Conservation (phyloP, 2,888 invertebrate species). For the Galerucella calmariensis region DNA sequence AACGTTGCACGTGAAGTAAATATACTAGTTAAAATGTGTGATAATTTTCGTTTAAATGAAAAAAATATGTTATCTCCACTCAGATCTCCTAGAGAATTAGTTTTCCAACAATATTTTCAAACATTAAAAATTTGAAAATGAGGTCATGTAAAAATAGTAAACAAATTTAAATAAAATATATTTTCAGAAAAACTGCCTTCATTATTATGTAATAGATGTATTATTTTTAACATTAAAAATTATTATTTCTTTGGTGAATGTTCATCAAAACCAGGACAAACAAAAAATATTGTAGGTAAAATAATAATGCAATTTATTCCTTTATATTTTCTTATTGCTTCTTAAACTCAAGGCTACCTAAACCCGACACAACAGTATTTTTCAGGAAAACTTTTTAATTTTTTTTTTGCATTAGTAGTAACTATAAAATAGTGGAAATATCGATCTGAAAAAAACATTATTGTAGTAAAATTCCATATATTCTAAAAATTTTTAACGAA, state of each 20-base stretch:
- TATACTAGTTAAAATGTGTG: not conserved
- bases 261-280: too few species aligned
- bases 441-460: too few species aligned
- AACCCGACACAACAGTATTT: too few species aligned
- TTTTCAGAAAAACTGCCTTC: not conserved
- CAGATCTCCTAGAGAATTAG: conserved; percentile 10
- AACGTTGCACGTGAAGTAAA: not conserved
- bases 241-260: not conserved
- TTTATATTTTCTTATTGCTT: too few species aligned
- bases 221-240: not conserved
- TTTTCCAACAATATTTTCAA: conserved; percentile 17
- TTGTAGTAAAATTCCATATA: too few species aligned
- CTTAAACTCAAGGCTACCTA: too few species aligned
- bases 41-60: conserved; percentile 2
- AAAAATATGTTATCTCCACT: conserved; percentile 1
- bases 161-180: conserved; percentile 20
- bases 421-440: too few species aligned
- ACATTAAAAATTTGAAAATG: conserved; percentile 29
- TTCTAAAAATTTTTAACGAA: too few species aligned
- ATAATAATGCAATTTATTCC: too few species aligned
- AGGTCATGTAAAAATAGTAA: conserved; percentile 31
- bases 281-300: too few species aligned
- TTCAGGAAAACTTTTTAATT: too few species aligned
- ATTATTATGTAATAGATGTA: not conserved
- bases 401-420: too few species aligned